Base-by-base conservation (phyloP, 2,797 vertebrate species). In the Kryptolebias ocellatus region DNA sequence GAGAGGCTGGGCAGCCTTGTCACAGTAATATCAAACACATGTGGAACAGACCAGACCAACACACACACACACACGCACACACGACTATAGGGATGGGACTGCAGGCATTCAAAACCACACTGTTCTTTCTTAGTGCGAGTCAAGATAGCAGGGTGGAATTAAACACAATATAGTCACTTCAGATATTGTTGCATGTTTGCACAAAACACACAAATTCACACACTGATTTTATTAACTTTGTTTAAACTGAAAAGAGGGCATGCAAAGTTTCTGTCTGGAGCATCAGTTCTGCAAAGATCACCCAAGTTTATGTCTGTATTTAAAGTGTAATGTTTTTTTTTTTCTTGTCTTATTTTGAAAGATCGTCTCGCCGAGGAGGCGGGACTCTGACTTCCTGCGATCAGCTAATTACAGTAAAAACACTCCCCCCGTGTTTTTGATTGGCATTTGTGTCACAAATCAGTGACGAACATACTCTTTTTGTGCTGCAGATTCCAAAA, bases 1-100 rank as follows among this genome's bases (percentile, higher is more conserved):
- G 80, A 91, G 93, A 92, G 92, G 86, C 86, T 83, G 87, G 86
- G 78, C 86, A 89, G 89, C 87, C 88, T 91, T 94, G 94, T 94
- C 93, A 88, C 91, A 87, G 81, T 94, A 94, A 94, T 94, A 90
- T 93, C 90, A 93, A 95, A 93, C 94, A 95, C 87, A 93, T 94
- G 92, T 92, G 90, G 90, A 91, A 86, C 86, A 85, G 84, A 80
- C 72, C 79, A 67, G 84, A 64, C 66, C 74, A 79, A 56, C 60
- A 72, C 61, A 28, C 58, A 24, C 67, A 69, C 60, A 73, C 61
- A 64, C 57, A 65, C n/a, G n/a, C 53, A 70, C 68, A 63, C 53
- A 69, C 16, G 51, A 72, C 2, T 1, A 24, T 24, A 50, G 79
- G 62, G 67, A 82, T 18, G 18, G 34, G 66, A 60, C 50, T 78